Evolutionary conservation across 2,797 vertebrate species (phyloP).

Genomic region (Eidolon dupreanum): DNA sequence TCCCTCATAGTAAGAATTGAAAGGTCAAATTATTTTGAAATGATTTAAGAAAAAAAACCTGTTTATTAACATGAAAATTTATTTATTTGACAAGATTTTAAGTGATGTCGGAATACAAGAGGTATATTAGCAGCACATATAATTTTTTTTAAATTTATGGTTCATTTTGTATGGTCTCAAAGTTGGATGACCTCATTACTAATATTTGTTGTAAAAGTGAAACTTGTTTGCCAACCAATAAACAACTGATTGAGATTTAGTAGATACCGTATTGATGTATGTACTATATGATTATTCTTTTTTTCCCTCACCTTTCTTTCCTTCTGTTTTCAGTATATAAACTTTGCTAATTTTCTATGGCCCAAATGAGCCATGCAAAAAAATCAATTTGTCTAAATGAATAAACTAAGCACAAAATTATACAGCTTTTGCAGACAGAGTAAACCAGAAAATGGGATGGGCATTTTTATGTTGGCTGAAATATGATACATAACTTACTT

Average conservation of each 20-base stretch:
- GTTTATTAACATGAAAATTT: conserved; percentile 86
- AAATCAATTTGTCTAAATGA: conserved; percentile 69
- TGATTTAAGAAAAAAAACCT: conserved; percentile 85
- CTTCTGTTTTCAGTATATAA: conserved; percentile 66
- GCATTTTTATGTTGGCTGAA: conserved; percentile 36
- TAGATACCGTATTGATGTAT: conserved; percentile 86
- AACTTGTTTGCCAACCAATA: conserved; percentile 98
- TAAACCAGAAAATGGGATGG: conserved; percentile 62
- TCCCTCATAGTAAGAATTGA: conserved; percentile 89
- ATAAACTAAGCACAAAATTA: conserved; percentile 82
- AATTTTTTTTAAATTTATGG: conserved; percentile 93
- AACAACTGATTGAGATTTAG: conserved; percentile 95
- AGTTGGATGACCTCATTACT: conserved; percentile 96
- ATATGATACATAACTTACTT: background rate
- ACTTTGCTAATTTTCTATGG: conserved; percentile 64
- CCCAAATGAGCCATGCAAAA: conserved; percentile 74
- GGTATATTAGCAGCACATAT: conserved; percentile 90
- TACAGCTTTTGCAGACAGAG: conserved; percentile 42
- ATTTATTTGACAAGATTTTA: conserved; percentile 92
- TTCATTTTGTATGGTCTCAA: conserved; percentile 95
- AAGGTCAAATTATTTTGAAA: conserved; percentile 88
- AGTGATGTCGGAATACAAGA: conserved; percentile 87
- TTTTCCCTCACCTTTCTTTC: conserved; percentile 74
- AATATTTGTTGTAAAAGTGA: conserved; percentile 99
- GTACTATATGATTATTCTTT: conserved; percentile 83